Evolutionary conservation across 2,113 vertebrate genomes (phyloP), one percentile per base, ranked within the genome.

Genomic region (Oryzias woworae): DNA sequence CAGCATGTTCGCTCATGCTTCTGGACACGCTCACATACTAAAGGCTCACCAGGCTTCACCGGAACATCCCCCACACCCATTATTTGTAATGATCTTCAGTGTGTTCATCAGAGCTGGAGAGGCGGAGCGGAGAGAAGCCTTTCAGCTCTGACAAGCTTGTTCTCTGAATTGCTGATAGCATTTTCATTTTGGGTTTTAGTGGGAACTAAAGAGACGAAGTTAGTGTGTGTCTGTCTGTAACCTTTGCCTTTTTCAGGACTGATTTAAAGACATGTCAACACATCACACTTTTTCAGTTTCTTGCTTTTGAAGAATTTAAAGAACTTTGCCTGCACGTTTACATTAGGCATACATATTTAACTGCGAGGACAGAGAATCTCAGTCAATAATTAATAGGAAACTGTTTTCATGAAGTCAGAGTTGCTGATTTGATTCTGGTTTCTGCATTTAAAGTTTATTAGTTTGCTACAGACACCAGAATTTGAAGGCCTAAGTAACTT

Each of bases 1-100:
- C 36, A 75, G 62, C 81, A 52, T 83, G 81, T 85, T 72, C 79
- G 60, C 82, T 78, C 85, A 72, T 58, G 58, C 71, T 72, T 53
- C 62, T 58, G 42, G 71, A 59, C 81, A 71, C 58, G 68, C 18
- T 64, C 66, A n/a, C 64, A 51, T 71, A 71, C 65, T 68, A 56
- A 81, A 69, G 56, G 50, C 68, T 61, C 82, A 80, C 57, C 44
- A 56, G 74, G 75, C 86, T 84, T 87, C 69, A 26, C 2, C 36
- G 79, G 85, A 80, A 84, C 85, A 55, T 51, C 63, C 69, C 65
- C 54, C 45, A 12, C 8, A 36, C 47, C 56, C 44, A 28, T 70
- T 64, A 53, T 63, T 61, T 50, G 3, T 22, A 70, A 77, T 70
- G 36, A 57, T 60, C 36, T 28, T 64, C 8, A 18, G 43, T 69